These are phyloP conservation scores for Python bivittatus DNA, from an alignment of 2,113 vertebrate genomes.

Conservation along the genomic window DNA sequence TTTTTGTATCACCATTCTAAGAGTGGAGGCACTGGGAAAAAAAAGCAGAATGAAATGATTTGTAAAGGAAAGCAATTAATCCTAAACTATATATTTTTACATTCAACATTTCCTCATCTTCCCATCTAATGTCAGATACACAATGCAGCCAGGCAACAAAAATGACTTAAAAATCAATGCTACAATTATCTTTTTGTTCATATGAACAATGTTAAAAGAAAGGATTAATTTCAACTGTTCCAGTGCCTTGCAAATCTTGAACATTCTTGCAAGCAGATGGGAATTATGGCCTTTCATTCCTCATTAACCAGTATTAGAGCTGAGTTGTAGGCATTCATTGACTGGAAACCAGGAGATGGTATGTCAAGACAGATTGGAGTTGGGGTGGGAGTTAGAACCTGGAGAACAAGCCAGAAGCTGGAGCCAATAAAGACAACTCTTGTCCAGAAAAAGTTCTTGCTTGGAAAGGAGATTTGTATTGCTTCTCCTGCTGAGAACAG, in stretches of 20 bases:
- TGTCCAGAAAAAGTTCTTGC: neutral
- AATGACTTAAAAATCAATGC: neutral
- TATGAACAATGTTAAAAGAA: neutral
- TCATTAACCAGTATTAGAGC: neutral
- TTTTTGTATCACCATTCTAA: neutral
- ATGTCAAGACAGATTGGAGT: neutral
- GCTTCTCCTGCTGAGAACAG: neutral
- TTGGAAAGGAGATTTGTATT: neutral
- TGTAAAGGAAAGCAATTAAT: neutral
- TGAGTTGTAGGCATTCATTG: neutral
- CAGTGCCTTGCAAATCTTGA: neutral
- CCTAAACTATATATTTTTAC: neutral
- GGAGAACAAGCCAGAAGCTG: neutral
- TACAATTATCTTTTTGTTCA: neutral
- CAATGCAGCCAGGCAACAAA: neutral
- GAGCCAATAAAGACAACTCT: neutral
- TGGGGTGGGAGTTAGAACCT: neutral
- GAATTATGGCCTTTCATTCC: neutral
- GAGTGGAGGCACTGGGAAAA: neutral
- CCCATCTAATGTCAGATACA: neutral
- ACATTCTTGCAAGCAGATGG: neutral
- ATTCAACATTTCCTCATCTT: neutral
- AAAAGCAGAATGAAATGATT: neutral
- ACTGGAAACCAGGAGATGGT: neutral
- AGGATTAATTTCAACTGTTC: neutral